These are phyloP conservation scores for Conchocele bisecta DNA, from an alignment of 2,888 invertebrate species.

Conservation along the genomic window DNA sequence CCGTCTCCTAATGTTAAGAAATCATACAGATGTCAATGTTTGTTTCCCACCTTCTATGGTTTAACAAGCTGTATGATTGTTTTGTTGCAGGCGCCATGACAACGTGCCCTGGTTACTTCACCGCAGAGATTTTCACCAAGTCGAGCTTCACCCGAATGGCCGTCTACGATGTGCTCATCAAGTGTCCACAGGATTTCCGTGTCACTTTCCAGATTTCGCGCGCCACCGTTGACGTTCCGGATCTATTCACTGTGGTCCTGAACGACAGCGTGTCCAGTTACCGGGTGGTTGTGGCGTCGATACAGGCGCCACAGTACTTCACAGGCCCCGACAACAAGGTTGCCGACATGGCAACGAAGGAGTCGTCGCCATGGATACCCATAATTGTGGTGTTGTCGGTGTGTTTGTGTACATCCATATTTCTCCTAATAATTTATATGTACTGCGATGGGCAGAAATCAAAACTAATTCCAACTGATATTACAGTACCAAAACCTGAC, in stretches of 20 bases:
- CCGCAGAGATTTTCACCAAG: constrained; percentile 73
- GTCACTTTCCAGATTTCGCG: constrained; percentile 20
- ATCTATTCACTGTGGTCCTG: constrained; percentile 68
- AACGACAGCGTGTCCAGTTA: constrained; percentile 72
- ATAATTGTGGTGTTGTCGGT: constrained; percentile 61
- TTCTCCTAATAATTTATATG: constrained; percentile 49
- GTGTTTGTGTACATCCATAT: constrained; percentile 39
- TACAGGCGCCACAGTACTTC: constrained; percentile 66
- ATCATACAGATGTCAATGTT: no score
- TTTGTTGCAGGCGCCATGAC: constrained; percentile 68
- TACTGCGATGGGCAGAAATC: constrained; percentile 48
- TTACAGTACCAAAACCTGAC: constrained; percentile 42
- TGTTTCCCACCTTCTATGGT: no score
- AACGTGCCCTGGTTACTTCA: constrained; percentile 77
- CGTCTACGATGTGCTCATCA: constrained; percentile 75
- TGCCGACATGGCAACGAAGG: background rate
- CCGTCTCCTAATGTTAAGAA: no score
- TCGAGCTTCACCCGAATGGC: constrained; percentile 64
- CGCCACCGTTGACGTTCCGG: constrained; percentile 70
- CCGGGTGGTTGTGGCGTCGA: constrained; percentile 66
- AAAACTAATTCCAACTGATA: constrained; percentile 37
- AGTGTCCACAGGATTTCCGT: constrained; percentile 73
- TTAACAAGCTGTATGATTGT: no score
- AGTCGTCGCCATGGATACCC: constrained; percentile 67
- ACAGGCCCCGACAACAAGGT: constrained; percentile 26